Percentiles rank a stretch among this genome's conserved stretches.
These are phyloP conservation scores for Parotocinclus haroldoi DNA, from an alignment of 2,797 vertebrate species.

Conservation along the genomic window DNA sequence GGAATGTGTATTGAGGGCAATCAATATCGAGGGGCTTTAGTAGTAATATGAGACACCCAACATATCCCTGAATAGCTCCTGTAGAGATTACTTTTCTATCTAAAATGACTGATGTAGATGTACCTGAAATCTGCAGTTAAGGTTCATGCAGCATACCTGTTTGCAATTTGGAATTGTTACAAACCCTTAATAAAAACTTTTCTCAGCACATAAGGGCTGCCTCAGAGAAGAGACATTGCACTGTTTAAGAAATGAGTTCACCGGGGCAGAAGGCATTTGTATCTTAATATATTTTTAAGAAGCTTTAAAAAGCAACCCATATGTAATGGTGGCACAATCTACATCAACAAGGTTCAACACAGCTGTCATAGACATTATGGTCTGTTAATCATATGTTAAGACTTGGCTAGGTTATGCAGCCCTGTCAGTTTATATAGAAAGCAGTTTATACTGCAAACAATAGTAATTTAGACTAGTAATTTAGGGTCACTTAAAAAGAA, in stretches of 20 bases:
- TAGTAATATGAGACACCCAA: background rate
- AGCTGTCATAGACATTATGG: conserved; percentile 45
- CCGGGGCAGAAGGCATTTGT: conserved; percentile 34
- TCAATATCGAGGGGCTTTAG: background rate
- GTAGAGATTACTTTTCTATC: conserved; percentile 4
- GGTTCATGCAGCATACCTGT: conserved; percentile 16
- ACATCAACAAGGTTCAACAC: conserved; percentile 43
- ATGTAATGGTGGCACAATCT: conserved; percentile 37
- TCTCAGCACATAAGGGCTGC: conserved; percentile 25
- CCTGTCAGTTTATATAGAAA: too few species aligned
- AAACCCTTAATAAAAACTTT: conserved; percentile 49
- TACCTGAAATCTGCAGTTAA: conserved; percentile 12
- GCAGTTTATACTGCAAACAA: too few species aligned
- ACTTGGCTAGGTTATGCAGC: too few species aligned
- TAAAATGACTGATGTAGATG: background rate
- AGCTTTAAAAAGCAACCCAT: conserved; percentile 48
- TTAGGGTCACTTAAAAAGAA: too few species aligned
- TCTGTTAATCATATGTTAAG: conserved; percentile 28
- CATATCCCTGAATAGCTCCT: conserved; percentile 9
- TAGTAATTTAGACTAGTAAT: too few species aligned
- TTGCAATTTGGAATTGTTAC: conserved; percentile 15
- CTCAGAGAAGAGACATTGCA: conserved; percentile 44
- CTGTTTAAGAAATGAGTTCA: conserved; percentile 51
- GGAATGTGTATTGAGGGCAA: background rate
- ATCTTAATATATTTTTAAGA: conserved; percentile 49